Percentiles rank a stretch among this genome's conserved stretches.
Conservation (phyloP, 2,888 invertebrate species). For the Torymus texanus region DNA sequence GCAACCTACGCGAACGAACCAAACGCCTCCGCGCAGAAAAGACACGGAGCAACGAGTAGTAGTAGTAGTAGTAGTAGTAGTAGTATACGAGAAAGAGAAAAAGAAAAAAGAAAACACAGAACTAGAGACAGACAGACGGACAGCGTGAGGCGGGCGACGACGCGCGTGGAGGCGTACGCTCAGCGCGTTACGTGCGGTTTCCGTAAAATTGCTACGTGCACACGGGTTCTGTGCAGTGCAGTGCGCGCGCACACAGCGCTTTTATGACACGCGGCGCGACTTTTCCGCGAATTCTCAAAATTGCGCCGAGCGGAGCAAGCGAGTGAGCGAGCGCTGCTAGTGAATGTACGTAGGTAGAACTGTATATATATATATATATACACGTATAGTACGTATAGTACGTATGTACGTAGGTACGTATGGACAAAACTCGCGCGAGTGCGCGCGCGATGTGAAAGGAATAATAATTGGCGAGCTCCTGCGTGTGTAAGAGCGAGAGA, state of each 20-base stretch:
- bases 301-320: slow-evolving; percentile 27
- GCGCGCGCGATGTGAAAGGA: slow-evolving; percentile 54
- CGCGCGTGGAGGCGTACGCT: neutral
- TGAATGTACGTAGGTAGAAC: neutral
- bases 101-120: neutral
- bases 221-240: neutral
- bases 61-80: no score
- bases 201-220: slow-evolving; percentile 69
- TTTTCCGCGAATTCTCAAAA: slow-evolving; percentile 58
- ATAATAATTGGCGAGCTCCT: slow-evolving; percentile 55
- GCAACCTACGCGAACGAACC: neutral
- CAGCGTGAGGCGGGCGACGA: slow-evolving; percentile 40
- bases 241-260: slow-evolving; percentile 32
- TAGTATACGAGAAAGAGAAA: neutral
- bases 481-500: slow-evolving; percentile 8
- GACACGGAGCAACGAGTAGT: neutral
- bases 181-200: slow-evolving; percentile 70
- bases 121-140: neutral
- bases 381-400: no score
- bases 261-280: slow-evolving; percentile 49
- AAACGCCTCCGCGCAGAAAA: slow-evolving; percentile 12
- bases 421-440: slow-evolving; percentile 42
- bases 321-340: neutral
- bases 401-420: neutral
- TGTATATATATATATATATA: no score